Conservation (phyloP, 1,140 invertebrate genomes). For the Drosophila varians region DNA sequence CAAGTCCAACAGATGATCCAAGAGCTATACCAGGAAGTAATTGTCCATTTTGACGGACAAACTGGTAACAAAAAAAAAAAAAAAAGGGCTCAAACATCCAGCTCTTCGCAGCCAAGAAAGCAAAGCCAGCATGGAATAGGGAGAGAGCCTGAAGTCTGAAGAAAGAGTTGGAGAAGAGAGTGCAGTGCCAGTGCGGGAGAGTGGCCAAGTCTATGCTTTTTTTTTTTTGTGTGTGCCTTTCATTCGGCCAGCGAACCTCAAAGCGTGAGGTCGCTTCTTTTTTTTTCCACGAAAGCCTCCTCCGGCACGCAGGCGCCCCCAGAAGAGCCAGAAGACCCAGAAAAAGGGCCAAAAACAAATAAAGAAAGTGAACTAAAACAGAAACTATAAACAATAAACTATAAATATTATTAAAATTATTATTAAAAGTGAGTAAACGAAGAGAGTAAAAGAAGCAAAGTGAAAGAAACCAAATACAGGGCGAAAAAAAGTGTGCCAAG, state of each 20-base stretch:
- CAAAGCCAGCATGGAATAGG: background rate
- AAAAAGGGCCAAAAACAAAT: slow-evolving; percentile 12
- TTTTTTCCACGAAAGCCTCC: slow-evolving; percentile 14
- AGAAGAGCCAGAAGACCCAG: no score
- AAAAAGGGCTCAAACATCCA: slow-evolving; percentile 38
- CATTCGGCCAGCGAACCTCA: slow-evolving; percentile 63
- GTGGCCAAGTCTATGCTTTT: slow-evolving; percentile 19
- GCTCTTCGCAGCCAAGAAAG: slow-evolving; percentile 5
- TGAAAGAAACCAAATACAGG: background rate
- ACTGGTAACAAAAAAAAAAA: no score
- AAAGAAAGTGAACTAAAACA: slow-evolving; percentile 53
- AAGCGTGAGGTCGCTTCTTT: slow-evolving; percentile 63
- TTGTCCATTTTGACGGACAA: slow-evolving; percentile 48
- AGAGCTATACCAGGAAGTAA: slow-evolving; percentile 45
- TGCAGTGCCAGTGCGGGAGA: background rate
- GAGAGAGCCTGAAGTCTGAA: background rate
- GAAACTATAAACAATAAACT: slow-evolving; percentile 25
- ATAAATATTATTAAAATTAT: slow-evolving; percentile 14
- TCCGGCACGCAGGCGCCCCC: slow-evolving; percentile 29
- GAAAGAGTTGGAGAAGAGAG: slow-evolving; percentile 9
- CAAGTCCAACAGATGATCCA: slow-evolving; percentile 10
- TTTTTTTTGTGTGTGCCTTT: slow-evolving; percentile 12
- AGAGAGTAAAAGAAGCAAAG: slow-evolving; percentile 13
- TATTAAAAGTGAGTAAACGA: slow-evolving; percentile 18
- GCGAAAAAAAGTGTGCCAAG: slow-evolving; percentile 63